Percentiles rank a stretch among this genome's conserved stretches.
These are phyloP conservation scores for Azemiops feae DNA, from an alignment of 2,113 vertebrate genomes.

Conservation along the genomic window DNA sequence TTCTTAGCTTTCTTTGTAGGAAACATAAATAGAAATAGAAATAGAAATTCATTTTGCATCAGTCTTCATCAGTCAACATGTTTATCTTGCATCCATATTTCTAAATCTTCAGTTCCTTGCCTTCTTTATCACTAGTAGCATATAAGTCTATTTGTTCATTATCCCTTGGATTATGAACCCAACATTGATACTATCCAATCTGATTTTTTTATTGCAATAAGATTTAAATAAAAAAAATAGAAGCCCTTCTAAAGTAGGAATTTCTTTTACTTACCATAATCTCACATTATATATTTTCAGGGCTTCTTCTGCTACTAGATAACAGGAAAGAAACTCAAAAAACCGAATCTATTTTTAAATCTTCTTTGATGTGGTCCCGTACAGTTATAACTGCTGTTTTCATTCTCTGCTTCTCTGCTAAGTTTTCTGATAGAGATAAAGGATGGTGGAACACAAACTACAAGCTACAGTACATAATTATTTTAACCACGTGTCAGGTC, in stretches of 20 bases:
- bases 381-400: background rate
- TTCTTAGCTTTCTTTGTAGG: background rate
- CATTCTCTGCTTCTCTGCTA: background rate
- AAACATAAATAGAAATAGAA: background rate
- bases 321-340: background rate
- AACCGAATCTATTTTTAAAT: background rate
- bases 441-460: background rate
- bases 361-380: background rate
- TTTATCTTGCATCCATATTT: background rate
- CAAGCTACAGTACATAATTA: background rate
- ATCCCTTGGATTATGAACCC: background rate
- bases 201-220: background rate
- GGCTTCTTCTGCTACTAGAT: background rate
- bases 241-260: background rate
- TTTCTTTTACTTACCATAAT: background rate
- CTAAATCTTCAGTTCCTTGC: background rate
- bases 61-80: background rate
- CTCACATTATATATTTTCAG: background rate
- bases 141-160: background rate
- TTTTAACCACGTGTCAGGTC: background rate
- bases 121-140: background rate
- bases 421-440: background rate
- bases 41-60: background rate
- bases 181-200: background rate
- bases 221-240: background rate